Evolutionary conservation across 2,888 invertebrate species (phyloP), one percentile per base, ranked within the genome.

Genomic region (Troglohyphantes excavatus): DNA sequence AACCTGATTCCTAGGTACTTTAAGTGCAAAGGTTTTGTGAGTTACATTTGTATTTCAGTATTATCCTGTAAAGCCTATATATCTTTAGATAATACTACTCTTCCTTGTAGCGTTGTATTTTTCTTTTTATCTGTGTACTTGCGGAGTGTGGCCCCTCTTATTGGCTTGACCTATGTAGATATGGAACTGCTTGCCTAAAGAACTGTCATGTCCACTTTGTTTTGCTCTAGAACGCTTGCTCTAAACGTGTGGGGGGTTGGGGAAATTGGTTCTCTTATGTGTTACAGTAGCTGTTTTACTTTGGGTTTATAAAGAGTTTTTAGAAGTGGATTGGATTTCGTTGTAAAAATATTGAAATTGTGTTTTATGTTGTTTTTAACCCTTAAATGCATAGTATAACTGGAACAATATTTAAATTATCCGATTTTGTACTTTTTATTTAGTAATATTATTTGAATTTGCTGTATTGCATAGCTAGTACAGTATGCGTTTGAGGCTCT

Each of bases 1-100:
- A 63, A 79, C 67, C 81, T 75, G 70, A 67, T 43, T 87, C 68
- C 29, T 76, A 82, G 82, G 82, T 82, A 82, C 82, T 83, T 79
- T 68, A 46, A 82, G 76, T 89, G 87, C 79, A 76, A 70, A 83
- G 61, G 26, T 81, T 81, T 82, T 81, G 81, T 73, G 73, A 67
- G 53, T 81, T 88, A 73, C 75, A 88, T 82, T 89, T 89, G 76
- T 82, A 83, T 89, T 76, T 76, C 88, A 89, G 88, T 89, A 89
- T 89, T 89, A 89, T 89, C 81, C 73, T 88, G 88, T 83, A 81
- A 87, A 87, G 72, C 73, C 68, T 86, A 76, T 65, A 76, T 65
- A 65, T 46, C 65, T 59, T 75, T 86, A 78, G 81, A 70, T 59
- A 68, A 81, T 73, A 65, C 39, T 43, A 21, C 70, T 68, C 76